Percentiles rank a stretch among this genome's conserved stretches.
phyloP scores from a whole-genome alignment of 2,888 invertebrate genomes.

The Microctonus aethiopoides region DNA sequence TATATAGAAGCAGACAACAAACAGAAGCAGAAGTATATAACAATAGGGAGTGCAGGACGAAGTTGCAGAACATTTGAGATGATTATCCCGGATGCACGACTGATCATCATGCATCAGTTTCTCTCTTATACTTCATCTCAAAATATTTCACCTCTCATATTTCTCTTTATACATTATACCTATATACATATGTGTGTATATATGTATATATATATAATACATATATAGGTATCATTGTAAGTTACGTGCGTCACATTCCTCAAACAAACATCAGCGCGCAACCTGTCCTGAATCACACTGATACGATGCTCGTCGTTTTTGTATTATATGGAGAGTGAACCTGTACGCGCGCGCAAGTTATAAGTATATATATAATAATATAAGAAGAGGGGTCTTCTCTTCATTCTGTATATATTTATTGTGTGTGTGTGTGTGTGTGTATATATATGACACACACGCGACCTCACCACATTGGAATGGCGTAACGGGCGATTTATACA shows the following conservation, averaged over 20 bases:
- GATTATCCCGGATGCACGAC: slow-evolving; percentile 20
- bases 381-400: background rate
- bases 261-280: slow-evolving; percentile 26
- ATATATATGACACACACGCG: background rate
- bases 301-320: background rate
- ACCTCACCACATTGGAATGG: slow-evolving; percentile 35
- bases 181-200: no score
- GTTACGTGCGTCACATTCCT: slow-evolving; percentile 34
- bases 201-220: background rate
- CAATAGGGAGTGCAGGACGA: slow-evolving; percentile 20
- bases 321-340: background rate
- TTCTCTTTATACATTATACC: no score
- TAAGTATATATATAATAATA: no score
- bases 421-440: background rate
- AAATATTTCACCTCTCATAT: no score
- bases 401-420: background rate
- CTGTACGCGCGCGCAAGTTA: background rate
- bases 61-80: slow-evolving; percentile 3
- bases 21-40: background rate
- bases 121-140: no score
- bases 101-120: no score
- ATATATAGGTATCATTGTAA: background rate
- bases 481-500: slow-evolving; percentile 38
- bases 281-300: slow-evolving; percentile 35
- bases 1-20: background rate